A percentile compares a stretch with the other conserved stretches of the same genome.
These are phyloP conservation scores for Criorhina ranunculi DNA, from an alignment of 2,888 invertebrate species.

Conservation along the genomic window DNA sequence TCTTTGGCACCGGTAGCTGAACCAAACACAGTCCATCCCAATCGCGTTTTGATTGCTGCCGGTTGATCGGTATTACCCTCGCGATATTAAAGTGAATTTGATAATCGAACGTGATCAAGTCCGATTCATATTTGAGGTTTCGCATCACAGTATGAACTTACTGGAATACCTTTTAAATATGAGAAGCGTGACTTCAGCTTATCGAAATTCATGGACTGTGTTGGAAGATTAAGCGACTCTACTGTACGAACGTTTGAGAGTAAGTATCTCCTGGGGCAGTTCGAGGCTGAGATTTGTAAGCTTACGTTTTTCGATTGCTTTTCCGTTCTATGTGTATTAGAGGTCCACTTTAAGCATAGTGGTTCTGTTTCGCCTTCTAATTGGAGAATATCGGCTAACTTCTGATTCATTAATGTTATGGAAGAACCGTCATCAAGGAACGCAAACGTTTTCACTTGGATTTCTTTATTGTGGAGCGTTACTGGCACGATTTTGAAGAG, in stretches of 20 bases:
- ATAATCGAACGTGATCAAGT: too few relatives aligned
- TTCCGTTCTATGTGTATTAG: not conserved
- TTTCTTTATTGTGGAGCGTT: not conserved
- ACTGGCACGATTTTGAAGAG: slow-evolving; percentile 8
- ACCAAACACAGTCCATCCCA: slow-evolving; percentile 70
- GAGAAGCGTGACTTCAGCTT: too few relatives aligned
- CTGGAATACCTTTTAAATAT: slow-evolving; percentile 24
- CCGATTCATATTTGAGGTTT: too few relatives aligned
- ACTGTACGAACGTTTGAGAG: too few relatives aligned
- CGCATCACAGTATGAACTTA: not conserved
- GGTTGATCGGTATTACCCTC: too few relatives aligned
- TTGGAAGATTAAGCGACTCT: too few relatives aligned
- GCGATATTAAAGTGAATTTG: too few relatives aligned
- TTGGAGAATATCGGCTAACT: not conserved
- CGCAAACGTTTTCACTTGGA: not conserved
- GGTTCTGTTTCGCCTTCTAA: not conserved
- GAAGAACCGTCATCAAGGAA: slow-evolving; percentile 20
- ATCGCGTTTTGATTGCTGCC: slow-evolving; percentile 62
- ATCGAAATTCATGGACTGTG: too few relatives aligned
- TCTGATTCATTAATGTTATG: slow-evolving; percentile 4
- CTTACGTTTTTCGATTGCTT: not conserved
- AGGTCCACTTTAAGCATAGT: slow-evolving; percentile 17
- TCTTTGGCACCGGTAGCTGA: too few relatives aligned
- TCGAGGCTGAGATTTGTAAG: too few relatives aligned
- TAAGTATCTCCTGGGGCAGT: not conserved